These are phyloP conservation scores for Taenioides sp. DNA, from an alignment of 2,797 vertebrate genomes.

Conservation along the genomic window DNA sequence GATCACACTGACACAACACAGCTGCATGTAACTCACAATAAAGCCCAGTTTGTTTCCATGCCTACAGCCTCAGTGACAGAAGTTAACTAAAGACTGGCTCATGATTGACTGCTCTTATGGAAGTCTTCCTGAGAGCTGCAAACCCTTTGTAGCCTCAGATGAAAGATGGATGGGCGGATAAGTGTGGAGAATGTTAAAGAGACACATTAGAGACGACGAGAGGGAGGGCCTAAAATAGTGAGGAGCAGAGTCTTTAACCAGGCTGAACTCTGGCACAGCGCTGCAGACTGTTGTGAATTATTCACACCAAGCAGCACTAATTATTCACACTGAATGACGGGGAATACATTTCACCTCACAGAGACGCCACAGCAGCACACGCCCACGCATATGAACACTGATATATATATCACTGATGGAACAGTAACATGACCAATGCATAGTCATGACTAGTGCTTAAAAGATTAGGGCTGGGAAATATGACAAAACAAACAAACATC, in stretches of 20 bases:
- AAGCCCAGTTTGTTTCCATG: background rate
- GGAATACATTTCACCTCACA: conserved; percentile 32
- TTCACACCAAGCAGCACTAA: conserved; percentile 53
- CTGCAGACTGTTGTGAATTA: conserved; percentile 45
- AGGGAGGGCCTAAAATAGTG: conserved; percentile 28
- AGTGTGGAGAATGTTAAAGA: conserved; percentile 51
- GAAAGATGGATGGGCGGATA: conserved; percentile 55
- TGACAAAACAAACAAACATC: too few relatives aligned
- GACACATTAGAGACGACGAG: conserved; percentile 34
- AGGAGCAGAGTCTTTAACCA: conserved; percentile 36
- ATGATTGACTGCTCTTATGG: background rate
- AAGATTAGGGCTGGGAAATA: background rate
- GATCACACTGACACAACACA: background rate
- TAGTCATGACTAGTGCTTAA: background rate
- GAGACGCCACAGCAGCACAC: background rate
- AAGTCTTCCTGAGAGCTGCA: background rate
- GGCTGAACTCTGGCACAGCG: conserved; percentile 19
- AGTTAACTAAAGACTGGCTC: background rate
- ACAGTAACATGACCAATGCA: background rate
- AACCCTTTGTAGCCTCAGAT: conserved; percentile 23
- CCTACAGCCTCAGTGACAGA: background rate
- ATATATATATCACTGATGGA: too few relatives aligned
- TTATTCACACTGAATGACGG: conserved; percentile 59
- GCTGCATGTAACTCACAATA: background rate
- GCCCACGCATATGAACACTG: background rate